Base-by-base conservation (phyloP, 1,140 invertebrate genomes). In the Drosophila subobscura region DNA sequence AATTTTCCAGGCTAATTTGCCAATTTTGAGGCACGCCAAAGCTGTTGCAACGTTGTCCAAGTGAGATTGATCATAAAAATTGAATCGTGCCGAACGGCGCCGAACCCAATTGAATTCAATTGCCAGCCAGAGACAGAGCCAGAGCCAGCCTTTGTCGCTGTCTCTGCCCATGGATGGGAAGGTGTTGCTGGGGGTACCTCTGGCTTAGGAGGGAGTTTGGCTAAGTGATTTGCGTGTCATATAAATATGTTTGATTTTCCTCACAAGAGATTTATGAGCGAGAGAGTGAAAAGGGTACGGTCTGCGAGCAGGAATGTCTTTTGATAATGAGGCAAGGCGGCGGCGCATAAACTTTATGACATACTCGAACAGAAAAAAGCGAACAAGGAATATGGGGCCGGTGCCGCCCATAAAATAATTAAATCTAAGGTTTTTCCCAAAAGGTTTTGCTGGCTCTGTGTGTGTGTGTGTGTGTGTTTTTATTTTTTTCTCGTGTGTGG, bases 61-160 rank as follows among this genome's bases (percentile, higher is more conserved):
- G 49, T 79, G 68, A 85, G 79, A 85, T 85, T 80, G 81, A 85
- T 85, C 81, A 58, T 85, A 85, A 86, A 85, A 85, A 85, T 86
- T 86, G 81, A 85, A 70, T 85, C 81, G 81, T 85, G 81, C 73
- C 29, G 33, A 4, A 16, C 54, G 42, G 60, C 71, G 45, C 49
- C 54, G 71, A 67, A 50, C 72, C 72, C 80, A 85, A 85, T 85
- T 88, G 81, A 77, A 85, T 81, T 85, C 81, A 85, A 85, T 85
- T 85, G 81, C 60, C 67, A 51, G 16, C 16, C 16, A 20, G 16
- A 20, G 16, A 0, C 16, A 20, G 16, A 20, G 16, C 16, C 16
- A 20, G 16, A 20, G 1, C 16, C 16, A 20, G 16, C 16, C 16
- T 20, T 20, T 20, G 16, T 20, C 16, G 16, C 16, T 20, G 16